Base-by-base conservation (phyloP, 2,113 vertebrate species). In the Gulo gulo region DNA sequence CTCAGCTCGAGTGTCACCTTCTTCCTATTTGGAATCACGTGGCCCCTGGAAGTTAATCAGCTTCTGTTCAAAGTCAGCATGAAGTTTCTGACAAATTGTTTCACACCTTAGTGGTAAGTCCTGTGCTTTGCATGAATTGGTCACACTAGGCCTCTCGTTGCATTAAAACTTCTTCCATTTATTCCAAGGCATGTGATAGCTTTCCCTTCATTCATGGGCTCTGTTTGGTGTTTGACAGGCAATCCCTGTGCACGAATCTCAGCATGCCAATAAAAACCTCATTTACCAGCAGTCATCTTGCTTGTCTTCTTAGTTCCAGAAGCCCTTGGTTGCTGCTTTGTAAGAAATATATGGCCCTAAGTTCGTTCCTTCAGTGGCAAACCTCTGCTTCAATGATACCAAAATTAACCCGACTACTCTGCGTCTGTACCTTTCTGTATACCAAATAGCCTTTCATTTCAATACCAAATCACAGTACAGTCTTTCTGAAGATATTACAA, bases 11-110 rank as follows among this genome's bases (percentile, higher is more conserved):
- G 5, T 26, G 88, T 84, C 26, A 5, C 71, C 63, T 79, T 81
- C n/a, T 26, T 93, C 78, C 76, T 91, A 7, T 26, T 50, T 26
- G 63, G 45, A 81, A 94, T 88, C 36, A 79, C 45, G 23, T 42
- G 29, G 24, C 45, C 39, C n/a, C 90, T 52, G n/a, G 39, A 79
- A 91, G 86, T n/a, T 79, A 83, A 91, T 95, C 67, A 87, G 59
- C 93, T 91, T 87, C 81, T 78, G 59, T 55, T 87, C 87, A 91
- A 34, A 87, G 67, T 79, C 91, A 91, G 91, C 87, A 83, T 55
- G 78, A 78, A 50, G 34, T 57, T 84, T 52, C 82, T 45, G 16
- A 88, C 91, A 79, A 57, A 59, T 50, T 34, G 26, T 47, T 88
- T 94, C 83, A 29, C 36, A 45, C 87, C 50, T 87, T 91, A 74